Evolutionary conservation across 1,140 invertebrate species (phyloP), one percentile per base, ranked within the genome.

Genomic region (Anastrepha ludens): DNA sequence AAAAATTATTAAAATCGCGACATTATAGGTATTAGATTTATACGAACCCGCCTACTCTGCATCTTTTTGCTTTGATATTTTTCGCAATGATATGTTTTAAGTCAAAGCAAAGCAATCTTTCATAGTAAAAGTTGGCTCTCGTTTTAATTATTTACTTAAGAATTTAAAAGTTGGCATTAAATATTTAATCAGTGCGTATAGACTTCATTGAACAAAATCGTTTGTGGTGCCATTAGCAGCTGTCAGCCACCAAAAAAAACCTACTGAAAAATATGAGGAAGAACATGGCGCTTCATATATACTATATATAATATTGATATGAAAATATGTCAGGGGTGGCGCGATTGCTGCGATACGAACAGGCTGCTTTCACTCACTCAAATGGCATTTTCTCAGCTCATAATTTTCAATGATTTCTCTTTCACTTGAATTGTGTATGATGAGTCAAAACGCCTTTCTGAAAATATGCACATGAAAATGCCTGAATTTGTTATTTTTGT

Each of bases 401-500:
- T 50, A 8, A 81, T 50, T 20, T 74, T n/a, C 74, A 17, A 3
- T 47, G 29, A 55, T 81, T 81, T 81, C 47, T 81, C 74, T 81
- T 81, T 81, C 50, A 81, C 47, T 9, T 13, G 15, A 55, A 11
- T 55, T 9, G 17, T 55, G 9, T 44, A 20, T 8, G 20, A 50
- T 81, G 74, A 81, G 74, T 81, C 74, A 81, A 81, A 9, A n/a
- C 47, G 8, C 11, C 17, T 7, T 29, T 29, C 9, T 55, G n/a
- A 15, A 2, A 44, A n/a, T 20, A 6, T 81, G 41, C 4, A 17
- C 41, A n/a, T 74, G 67, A 74, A 47, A 47, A 74, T 74, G 67
- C 74, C n/a, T 20, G 74, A 81, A 55, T 81, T 50, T 55, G 29
- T 81, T 81, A 74, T 81, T 81, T 47, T 58, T 81, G 41, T 81